Conservation (phyloP, 2,888 invertebrate species). For the Gasteruption jaculator region DNA sequence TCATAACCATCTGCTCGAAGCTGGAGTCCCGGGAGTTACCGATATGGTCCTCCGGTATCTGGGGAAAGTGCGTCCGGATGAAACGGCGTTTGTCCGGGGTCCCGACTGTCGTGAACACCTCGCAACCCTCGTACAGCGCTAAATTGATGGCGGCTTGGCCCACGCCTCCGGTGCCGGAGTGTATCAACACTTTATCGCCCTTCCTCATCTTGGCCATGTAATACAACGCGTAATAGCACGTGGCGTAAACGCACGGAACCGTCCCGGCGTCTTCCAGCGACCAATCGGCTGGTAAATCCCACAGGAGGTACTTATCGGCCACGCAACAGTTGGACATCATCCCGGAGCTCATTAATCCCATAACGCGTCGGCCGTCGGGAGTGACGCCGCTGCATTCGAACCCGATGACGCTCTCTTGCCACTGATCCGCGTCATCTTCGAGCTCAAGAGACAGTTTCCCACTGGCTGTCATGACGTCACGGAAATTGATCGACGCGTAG, state of each 20-base stretch:
- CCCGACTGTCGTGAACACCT: slow-evolving; percentile 61
- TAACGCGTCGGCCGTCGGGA: slow-evolving; percentile 45
- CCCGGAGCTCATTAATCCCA: slow-evolving; percentile 45
- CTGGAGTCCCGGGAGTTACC: slow-evolving; percentile 78
- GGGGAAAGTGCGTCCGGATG: slow-evolving; percentile 54
- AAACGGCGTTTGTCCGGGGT: slow-evolving; percentile 56
- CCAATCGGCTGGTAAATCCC: slow-evolving; percentile 60
- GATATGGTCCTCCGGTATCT: slow-evolving; percentile 59
- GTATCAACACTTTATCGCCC: slow-evolving; percentile 47
- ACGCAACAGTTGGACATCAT: slow-evolving; percentile 56
- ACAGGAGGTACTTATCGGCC: slow-evolving; percentile 52
- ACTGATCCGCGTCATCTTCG: slow-evolving; percentile 63
- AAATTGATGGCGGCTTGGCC: slow-evolving; percentile 65
- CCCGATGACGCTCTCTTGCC: slow-evolving; percentile 67
- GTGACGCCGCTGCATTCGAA: slow-evolving; percentile 65
- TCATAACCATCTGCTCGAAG: slow-evolving; percentile 78
- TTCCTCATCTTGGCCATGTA: slow-evolving; percentile 54
- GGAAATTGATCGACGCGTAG: slow-evolving; percentile 84
- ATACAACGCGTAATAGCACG: slow-evolving; percentile 60
- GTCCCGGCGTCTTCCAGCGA: slow-evolving; percentile 62
- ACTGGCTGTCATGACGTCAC: slow-evolving; percentile 90
- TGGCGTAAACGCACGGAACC: slow-evolving; percentile 62
- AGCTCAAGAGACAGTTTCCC: slow-evolving; percentile 84
- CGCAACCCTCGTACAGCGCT: slow-evolving; percentile 58
- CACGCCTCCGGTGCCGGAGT: slow-evolving; percentile 55